Evolutionary conservation across 2,113 vertebrate species (phyloP).

Genomic region (Lutjanus erythropterus): DNA sequence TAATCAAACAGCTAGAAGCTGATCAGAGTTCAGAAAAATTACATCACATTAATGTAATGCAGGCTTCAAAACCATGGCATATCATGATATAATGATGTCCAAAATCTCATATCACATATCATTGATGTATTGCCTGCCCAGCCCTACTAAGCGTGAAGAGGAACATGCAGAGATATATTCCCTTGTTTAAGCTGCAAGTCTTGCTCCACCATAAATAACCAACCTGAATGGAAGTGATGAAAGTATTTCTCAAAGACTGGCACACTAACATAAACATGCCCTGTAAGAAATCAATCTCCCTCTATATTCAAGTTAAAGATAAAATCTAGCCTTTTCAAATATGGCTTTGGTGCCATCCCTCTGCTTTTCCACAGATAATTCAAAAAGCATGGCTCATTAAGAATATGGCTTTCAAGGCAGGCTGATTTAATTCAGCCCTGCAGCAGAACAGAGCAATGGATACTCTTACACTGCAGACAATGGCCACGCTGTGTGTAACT

Average conservation of each 20-base stretch:
- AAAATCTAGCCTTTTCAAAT: conserved; percentile 71
- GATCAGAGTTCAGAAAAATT: no score
- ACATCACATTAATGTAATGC: no score
- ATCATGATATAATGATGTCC: no score
- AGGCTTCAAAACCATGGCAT: no score
- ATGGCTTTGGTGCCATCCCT: conserved; percentile 65
- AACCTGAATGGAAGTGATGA: conserved; percentile 41
- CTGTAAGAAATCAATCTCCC: conserved; percentile 44
- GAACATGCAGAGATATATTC: no score
- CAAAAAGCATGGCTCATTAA: conserved; percentile 79
- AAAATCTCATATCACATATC: no score
- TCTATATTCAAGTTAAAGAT: conserved; percentile 52
- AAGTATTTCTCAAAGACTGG: conserved; percentile 37
- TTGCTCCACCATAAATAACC: conserved; percentile 21
- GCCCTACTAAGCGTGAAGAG: no score
- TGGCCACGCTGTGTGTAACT: conserved; percentile 51
- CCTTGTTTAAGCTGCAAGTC: conserved; percentile 29
- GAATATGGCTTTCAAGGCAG: conserved; percentile 63
- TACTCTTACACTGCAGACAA: conserved; percentile 68
- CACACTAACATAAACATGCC: conserved; percentile 40
- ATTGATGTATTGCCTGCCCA: no score
- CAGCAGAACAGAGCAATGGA: conserved; percentile 56
- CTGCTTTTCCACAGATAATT: conserved; percentile 73
- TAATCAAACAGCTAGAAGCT: no score
- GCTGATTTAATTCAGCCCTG: conserved; percentile 64